Base-by-base conservation (phyloP, 2,888 invertebrate species). In the Thecocarcelia acutangulata region DNA sequence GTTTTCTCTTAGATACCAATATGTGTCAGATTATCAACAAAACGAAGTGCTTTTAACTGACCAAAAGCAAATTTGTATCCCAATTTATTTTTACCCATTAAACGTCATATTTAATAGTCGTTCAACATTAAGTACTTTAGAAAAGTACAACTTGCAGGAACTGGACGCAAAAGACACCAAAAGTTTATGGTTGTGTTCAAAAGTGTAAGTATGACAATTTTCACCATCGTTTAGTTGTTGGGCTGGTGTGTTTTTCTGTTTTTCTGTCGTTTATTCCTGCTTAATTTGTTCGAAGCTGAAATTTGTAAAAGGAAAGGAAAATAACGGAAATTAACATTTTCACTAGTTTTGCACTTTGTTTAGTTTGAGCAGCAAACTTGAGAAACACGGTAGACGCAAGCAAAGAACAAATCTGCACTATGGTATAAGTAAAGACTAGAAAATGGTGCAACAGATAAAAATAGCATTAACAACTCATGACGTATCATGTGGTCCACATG, bases 21-120 rank as follows among this genome's bases (percentile, higher is more conserved):
- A 58, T 33, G 8, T 37, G 21, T 58, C 69, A 69, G 33, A 3
- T 50, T 70, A 24, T 52, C n/a, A 6, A 61, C 6, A 21, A 21
- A 11, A 50, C n/a, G 6, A 50, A 52, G 37, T n/a, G 4, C 1
- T n/a, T 5, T 21, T 73, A 63, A 63, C 48, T 46, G 15, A 46
- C 46, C 46, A 56, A 40, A 28, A 54, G 46, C 12, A 21, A 13
- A 19, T 9, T 28, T 46, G 44, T 73, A 46, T 46, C 46, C 58
- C 19, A 21, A 0, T 42, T 17, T 28, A 6, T 44, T 28, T 52
- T 28, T 42, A 13, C 17, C 2, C 12, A 33, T 58, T 66, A 21
- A 66, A 75, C 28, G 33, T 75, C 48, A 48, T 52, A 52, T 58
- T 59, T 75, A 33, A 33, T 33, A 19, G 15, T n/a, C 52, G 33